Conservation (phyloP, 2,888 invertebrate genomes). For the Teinopalpus imperialis region DNA sequence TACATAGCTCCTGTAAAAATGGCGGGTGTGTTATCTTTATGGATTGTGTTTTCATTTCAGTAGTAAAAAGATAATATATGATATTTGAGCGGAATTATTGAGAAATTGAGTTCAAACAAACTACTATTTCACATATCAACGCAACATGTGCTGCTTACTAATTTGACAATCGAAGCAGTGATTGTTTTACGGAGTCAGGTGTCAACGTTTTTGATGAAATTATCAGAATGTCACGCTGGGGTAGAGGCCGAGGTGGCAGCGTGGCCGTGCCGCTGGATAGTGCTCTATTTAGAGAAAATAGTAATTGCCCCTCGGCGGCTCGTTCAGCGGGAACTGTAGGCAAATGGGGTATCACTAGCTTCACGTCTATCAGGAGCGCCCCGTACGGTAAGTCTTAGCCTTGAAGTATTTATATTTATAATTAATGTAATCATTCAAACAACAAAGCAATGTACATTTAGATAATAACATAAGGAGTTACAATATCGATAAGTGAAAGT, state of each 20-base stretch:
- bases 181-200: conserved; percentile 60
- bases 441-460: not conserved
- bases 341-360: conserved; percentile 97
- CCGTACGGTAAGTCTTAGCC: conserved; percentile 83
- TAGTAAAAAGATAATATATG: conserved; percentile 57
- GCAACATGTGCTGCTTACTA: conserved; percentile 56
- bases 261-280: conserved; percentile 85
- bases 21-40: conserved; percentile 81
- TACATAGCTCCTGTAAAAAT: conserved; percentile 76
- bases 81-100: conserved; percentile 43
- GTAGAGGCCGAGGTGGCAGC: conserved; percentile 82
- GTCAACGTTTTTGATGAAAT: conserved; percentile 78
- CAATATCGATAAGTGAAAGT: conserved; percentile 38
- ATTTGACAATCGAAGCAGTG: conserved; percentile 61
- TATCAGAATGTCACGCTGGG: conserved; percentile 84
- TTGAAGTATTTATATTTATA: conserved; percentile 29
- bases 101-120: conserved; percentile 36
- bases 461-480: not conserved
- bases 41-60: conserved; percentile 75
- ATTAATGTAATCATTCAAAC: conserved; percentile 12
- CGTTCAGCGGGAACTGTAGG: conserved; percentile 95
- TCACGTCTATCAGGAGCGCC: conserved; percentile 92
- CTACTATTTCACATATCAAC: conserved; percentile 36
- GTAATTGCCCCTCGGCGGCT: conserved; percentile 93
- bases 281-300: conserved; percentile 86